Evolutionary conservation across 2,113 vertebrate genomes (phyloP).

Genomic region (Athene noctua): DNA sequence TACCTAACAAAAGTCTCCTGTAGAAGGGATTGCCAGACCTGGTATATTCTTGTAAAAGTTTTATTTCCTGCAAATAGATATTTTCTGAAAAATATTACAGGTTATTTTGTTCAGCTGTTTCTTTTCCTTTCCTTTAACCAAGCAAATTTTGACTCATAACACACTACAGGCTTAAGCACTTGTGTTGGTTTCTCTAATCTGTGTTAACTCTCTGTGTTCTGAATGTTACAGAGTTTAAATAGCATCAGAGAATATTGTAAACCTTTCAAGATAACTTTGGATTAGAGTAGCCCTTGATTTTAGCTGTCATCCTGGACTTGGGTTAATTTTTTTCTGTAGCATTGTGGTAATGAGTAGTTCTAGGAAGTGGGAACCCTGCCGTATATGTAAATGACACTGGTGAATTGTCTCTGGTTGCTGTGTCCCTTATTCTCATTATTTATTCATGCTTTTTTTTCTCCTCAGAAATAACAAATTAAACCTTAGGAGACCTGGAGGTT

Average conservation of each 20-base stretch:
- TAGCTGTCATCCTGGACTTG: background rate
- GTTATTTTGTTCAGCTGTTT: background rate
- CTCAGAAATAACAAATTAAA: constrained; percentile 41
- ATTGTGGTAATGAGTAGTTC: constrained; percentile 25
- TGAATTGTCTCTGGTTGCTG: constrained; percentile 7
- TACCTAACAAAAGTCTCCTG: background rate
- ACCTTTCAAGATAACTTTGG: background rate
- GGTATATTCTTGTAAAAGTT: background rate
- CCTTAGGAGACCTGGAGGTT: constrained; percentile 5
- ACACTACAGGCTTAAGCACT: background rate
- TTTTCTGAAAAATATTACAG: background rate
- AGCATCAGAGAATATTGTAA: background rate
- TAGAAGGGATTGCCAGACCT: background rate
- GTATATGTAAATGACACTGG: background rate
- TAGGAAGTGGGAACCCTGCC: background rate
- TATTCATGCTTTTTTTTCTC: constrained; percentile 3
- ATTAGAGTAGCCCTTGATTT: background rate
- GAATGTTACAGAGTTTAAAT: constrained; percentile 6
- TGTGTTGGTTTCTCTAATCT: background rate
- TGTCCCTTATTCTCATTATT: constrained; percentile 43
- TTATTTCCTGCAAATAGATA: background rate
- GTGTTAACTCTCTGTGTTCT: background rate
- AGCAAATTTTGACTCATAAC: background rate
- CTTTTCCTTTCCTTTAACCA: background rate
- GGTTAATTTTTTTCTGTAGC: background rate